Evolutionary conservation across 2,797 vertebrate species (phyloP).

Genomic region (Babyrousa celebensis): DNA sequence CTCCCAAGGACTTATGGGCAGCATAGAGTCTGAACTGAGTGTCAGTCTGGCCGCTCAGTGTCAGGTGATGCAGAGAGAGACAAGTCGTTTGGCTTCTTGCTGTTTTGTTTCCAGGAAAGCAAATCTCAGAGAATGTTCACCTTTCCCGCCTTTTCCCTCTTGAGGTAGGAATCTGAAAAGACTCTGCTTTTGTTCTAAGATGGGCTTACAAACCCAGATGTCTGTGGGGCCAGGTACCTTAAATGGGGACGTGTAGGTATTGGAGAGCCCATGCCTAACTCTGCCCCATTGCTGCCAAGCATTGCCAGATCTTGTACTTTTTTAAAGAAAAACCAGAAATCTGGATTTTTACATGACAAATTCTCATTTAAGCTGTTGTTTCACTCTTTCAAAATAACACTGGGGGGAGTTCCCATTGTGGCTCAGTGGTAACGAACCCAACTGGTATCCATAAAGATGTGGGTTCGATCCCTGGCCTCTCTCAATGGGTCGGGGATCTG

Average conservation of each 20-base stretch:
- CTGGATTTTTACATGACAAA: conserved; percentile 22
- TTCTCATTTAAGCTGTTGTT: neutral
- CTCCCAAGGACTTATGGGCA: neutral
- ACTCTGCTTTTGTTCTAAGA: neutral
- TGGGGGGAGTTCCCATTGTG: neutral
- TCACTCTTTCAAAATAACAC: neutral
- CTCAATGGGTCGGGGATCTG: no score
- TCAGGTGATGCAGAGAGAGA: conserved; percentile 7
- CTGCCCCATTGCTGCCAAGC: neutral
- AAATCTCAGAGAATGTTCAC: neutral
- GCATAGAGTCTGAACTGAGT: neutral
- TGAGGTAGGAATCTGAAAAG: neutral
- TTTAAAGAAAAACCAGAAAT: neutral
- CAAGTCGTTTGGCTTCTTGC: neutral
- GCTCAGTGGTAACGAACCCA: no score
- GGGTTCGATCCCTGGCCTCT: no score
- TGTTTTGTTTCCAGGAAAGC: conserved; percentile 62
- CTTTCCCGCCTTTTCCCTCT: neutral
- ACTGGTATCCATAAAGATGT: no score
- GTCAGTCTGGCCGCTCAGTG: neutral
- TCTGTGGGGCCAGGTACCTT: neutral
- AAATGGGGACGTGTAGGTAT: neutral
- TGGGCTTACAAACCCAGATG: neutral
- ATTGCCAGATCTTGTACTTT: neutral
- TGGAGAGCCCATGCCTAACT: neutral